These are phyloP conservation scores for Aporophyla nigra DNA, from an alignment of 2,888 invertebrate species.

Conservation along the genomic window DNA sequence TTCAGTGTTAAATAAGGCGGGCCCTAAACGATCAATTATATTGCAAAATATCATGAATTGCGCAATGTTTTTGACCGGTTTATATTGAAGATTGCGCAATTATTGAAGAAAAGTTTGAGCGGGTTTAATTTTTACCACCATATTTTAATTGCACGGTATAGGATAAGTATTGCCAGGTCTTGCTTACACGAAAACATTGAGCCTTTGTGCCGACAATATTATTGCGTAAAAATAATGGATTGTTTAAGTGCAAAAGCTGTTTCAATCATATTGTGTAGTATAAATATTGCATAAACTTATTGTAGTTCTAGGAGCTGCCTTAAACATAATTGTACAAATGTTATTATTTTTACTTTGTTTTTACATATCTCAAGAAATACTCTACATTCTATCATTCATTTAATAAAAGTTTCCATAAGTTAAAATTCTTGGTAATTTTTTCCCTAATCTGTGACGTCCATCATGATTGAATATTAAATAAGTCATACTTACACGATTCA, in stretches of 20 bases:
- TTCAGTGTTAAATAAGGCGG: constrained; percentile 55
- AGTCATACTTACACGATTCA: constrained; percentile 14
- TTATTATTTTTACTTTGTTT: constrained; percentile 40
- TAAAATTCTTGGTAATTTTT: constrained; percentile 19
- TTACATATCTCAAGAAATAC: constrained; percentile 39
- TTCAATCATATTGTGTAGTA: neutral
- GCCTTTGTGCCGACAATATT: neutral
- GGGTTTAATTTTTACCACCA: too few relatives aligned
- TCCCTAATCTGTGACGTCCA: constrained; percentile 32
- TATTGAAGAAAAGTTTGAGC: neutral
- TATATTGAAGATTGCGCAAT: neutral
- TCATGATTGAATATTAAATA: constrained; percentile 14
- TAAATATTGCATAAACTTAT: neutral
- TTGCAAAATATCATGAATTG: neutral
- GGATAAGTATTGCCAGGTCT: too few relatives aligned
- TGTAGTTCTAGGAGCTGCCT: too few relatives aligned
- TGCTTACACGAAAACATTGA: neutral
- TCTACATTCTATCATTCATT: constrained; percentile 29
- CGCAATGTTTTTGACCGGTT: neutral
- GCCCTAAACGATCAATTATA: neutral
- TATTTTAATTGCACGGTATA: too few relatives aligned
- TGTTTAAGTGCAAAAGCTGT: neutral
- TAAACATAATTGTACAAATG: constrained; percentile 51
- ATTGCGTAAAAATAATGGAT: neutral
- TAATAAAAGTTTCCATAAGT: constrained; percentile 36